Evolutionary conservation across 1,140 invertebrate genomes (phyloP), one percentile per base, ranked within the genome.

Genomic region (Papilio dardanus): DNA sequence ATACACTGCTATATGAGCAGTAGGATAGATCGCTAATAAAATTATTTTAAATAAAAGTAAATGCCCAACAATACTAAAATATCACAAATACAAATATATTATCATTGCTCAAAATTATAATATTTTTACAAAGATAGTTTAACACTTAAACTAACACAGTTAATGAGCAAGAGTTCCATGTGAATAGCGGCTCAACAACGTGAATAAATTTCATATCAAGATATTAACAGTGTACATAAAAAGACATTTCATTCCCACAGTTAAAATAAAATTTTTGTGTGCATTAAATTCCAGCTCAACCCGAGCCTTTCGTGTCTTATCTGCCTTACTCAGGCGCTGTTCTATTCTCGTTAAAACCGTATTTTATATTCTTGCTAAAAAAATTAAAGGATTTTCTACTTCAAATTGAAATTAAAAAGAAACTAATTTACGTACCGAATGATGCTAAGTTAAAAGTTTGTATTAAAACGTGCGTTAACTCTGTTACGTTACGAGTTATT

Each of bases 271-370:
- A 37, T 69, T 69, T 69, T 69, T 69, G 31, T 35, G 67, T 69
- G 67, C 67, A 69, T 69, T 69, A 69, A 69, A 37, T 37, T 69
- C 67, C 67, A 69, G 33, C 67, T 69, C 67, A 69, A 40, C 67
- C 33, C 33, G 33, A 40, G 67, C 67, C 67, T 69, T 69, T 40
- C 67, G 67, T 69, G 67, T 69, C 67, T 69, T 69, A 69, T 69
- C 67, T 69, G 33, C 33, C 31, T 37, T n/a, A 69, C 10, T 69
- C 67, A 69, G 67, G 33, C 67, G 33, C 67, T 69, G 31, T 40
- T 40, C 33, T 67, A 67, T 69, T 69, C 33, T 69, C 33, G 67
- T 69, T 35, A 69, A 69, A 69, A 40, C 33, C 33, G 33, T 69
- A 69, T 62, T 62, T 62, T 62, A 62, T 62, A 62, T 62, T 62